Evolutionary conservation across 1,140 invertebrate genomes (phyloP).

Genomic region (Aphelinus certus): DNA sequence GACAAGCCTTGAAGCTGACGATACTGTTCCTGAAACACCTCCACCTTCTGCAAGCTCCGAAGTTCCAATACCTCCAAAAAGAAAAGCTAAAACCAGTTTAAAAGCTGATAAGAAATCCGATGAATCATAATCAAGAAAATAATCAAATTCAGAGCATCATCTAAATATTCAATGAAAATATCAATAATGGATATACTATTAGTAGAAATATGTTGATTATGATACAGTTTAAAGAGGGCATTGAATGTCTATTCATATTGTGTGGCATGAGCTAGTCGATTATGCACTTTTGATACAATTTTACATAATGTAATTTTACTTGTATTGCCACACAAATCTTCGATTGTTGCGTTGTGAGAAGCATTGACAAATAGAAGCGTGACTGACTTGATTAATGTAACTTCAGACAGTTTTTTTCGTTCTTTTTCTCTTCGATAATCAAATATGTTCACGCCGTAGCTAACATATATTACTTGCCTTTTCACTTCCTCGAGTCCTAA

Average conservation of each 20-base stretch:
- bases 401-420: not conserved
- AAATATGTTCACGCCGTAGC: too few species aligned
- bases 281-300: conserved; percentile 5
- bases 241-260: not conserved
- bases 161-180: not conserved
- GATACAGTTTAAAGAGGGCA: not conserved
- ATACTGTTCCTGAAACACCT: conserved; percentile 53
- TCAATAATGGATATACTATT: not conserved
- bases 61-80: conserved; percentile 61
- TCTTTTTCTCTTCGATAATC: not conserved
- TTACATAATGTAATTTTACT: not conserved
- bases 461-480: too few species aligned
- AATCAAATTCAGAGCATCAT: conserved; percentile 5
- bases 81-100: conserved; percentile 54
- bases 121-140: conserved; percentile 31
- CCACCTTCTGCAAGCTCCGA: conserved; percentile 50
- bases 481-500: too few species aligned
- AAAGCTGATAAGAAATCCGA: conserved; percentile 43
- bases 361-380: not conserved
- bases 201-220: too few species aligned
- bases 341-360: not conserved
- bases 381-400: conserved; percentile 2
- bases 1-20: conserved; percentile 50
- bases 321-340: not conserved
- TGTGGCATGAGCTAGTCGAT: conserved; percentile 4